Evolutionary conservation across 92 coral and sea anemone species (phyloP).

Genomic region (Epizoanthus stellaris): DNA sequence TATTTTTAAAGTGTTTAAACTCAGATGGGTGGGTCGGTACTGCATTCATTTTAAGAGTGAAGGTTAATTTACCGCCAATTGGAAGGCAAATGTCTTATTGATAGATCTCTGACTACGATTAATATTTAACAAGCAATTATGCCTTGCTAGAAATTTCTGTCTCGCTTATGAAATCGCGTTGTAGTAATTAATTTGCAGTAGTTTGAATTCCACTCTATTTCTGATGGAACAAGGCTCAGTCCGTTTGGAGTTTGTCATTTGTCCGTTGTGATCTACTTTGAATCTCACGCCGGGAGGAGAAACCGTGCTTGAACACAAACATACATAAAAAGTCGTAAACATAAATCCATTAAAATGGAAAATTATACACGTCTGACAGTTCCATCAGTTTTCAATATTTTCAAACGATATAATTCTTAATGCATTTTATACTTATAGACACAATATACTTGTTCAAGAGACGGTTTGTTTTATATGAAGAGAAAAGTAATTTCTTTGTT

Average conservation of each 20-base stretch:
- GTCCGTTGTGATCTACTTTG: too few relatives aligned
- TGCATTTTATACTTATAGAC: conserved; percentile 8
- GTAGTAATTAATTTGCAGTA: too few relatives aligned
- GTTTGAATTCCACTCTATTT: too few relatives aligned
- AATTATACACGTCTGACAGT: background rate
- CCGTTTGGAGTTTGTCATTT: too few relatives aligned
- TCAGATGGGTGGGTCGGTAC: background rate
- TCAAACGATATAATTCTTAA: conserved; percentile 3
- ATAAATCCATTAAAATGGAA: background rate
- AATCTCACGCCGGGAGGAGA: background rate
- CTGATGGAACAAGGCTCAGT: too few relatives aligned
- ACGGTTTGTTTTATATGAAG: too few relatives aligned
- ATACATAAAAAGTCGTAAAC: background rate
- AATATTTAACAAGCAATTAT: conserved; percentile 22
- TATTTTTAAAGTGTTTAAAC: background rate
- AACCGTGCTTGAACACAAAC: background rate
- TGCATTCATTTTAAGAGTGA: background rate
- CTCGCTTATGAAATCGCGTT: background rate
- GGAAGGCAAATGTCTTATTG: background rate
- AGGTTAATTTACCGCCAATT: background rate
- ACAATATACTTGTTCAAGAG: background rate
- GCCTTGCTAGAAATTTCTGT: conserved; percentile 2
- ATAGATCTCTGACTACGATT: conserved; percentile 7
- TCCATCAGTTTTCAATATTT: background rate
- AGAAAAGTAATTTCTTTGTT: too few relatives aligned